Conservation (phyloP, 2,797 vertebrate species). For the Naso thynnoides region DNA sequence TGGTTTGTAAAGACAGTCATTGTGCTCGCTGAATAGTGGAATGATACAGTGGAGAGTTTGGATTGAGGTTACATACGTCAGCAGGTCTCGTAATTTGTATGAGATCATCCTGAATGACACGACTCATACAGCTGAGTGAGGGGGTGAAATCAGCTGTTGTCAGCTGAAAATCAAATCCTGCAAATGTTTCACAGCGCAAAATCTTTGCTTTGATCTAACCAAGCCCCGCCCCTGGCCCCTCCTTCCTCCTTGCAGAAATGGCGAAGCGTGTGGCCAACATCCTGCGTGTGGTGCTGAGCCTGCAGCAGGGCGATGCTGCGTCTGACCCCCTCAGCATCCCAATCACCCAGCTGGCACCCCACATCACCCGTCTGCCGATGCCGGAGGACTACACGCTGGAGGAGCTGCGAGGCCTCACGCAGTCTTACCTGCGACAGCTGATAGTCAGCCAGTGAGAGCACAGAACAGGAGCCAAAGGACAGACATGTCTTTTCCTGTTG, state of each 20-base stretch:
- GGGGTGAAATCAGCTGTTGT: neutral
- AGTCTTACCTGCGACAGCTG: slow-evolving; percentile 92
- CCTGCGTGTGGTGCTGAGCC: slow-evolving; percentile 89
- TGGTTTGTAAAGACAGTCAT: neutral
- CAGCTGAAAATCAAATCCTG: neutral
- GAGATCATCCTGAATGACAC: too few relatives aligned
- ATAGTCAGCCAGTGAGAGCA: slow-evolving; percentile 84
- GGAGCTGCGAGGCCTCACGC: slow-evolving; percentile 94
- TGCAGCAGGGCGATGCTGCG: slow-evolving; percentile 85
- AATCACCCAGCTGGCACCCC: slow-evolving; percentile 88
- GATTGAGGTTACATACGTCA: neutral
- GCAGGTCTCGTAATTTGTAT: neutral
- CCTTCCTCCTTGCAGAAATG: slow-evolving; percentile 87
- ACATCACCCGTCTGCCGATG: slow-evolving; percentile 93
- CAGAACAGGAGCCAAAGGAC: neutral
- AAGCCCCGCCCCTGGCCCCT: neutral
- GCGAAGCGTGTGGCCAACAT: slow-evolving; percentile 95
- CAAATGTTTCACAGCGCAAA: neutral
- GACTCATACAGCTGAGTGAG: too few relatives aligned
- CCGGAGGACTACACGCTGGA: slow-evolving; percentile 96
- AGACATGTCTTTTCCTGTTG: neutral
- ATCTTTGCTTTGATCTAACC: neutral
- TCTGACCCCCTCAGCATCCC: slow-evolving; percentile 81
- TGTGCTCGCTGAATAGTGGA: too few relatives aligned
- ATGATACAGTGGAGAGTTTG: neutral